These are phyloP conservation scores for Nymphalis io DNA, from an alignment of 1,140 invertebrate genomes.

Conservation along the genomic window DNA sequence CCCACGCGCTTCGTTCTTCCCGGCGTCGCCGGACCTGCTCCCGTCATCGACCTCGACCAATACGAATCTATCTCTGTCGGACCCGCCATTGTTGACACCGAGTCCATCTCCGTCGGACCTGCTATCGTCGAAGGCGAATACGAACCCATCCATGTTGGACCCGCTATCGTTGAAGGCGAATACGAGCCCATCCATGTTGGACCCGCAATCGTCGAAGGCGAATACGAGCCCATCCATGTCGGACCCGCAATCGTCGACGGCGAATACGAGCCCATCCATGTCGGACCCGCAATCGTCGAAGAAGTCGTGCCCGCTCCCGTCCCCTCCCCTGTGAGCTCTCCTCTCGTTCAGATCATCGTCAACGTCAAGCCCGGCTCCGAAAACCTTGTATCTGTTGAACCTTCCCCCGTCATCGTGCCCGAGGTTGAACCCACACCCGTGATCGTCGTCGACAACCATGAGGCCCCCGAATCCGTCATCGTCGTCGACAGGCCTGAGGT, in stretches of 20 bases:
- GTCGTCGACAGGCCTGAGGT: slow-evolving; percentile 4
- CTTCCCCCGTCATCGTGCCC: slow-evolving; percentile 2
- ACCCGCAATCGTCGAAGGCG: slow-evolving; percentile 30
- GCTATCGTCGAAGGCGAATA: slow-evolving; percentile 23
- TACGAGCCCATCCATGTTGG: too few relatives aligned
- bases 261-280: background rate
- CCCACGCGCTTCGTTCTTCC: slow-evolving; percentile 28
- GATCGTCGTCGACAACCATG: background rate
- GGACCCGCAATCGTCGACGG: slow-evolving; percentile 43
- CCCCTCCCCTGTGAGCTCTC: background rate
- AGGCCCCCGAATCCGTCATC: background rate
- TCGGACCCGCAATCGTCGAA: background rate
- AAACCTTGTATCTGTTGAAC: slow-evolving; percentile 12
- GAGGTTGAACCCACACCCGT: background rate
- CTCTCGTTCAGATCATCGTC: slow-evolving; percentile 39
- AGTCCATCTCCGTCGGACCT: background rate
- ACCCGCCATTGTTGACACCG: slow-evolving; percentile 1
- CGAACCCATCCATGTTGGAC: slow-evolving; percentile 37
- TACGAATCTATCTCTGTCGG: slow-evolving; percentile 13
- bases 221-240: slow-evolving; percentile 25
- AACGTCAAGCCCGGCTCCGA: slow-evolving; percentile 47
- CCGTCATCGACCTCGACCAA: slow-evolving; percentile 21
- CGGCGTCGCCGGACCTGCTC: slow-evolving; percentile 26
- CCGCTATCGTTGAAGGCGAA: slow-evolving; percentile 8
- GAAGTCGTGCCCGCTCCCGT: slow-evolving; percentile 27